phyloP scores from a whole-genome alignment of 2,888 invertebrate species.

The Mimachlamys varia region DNA sequence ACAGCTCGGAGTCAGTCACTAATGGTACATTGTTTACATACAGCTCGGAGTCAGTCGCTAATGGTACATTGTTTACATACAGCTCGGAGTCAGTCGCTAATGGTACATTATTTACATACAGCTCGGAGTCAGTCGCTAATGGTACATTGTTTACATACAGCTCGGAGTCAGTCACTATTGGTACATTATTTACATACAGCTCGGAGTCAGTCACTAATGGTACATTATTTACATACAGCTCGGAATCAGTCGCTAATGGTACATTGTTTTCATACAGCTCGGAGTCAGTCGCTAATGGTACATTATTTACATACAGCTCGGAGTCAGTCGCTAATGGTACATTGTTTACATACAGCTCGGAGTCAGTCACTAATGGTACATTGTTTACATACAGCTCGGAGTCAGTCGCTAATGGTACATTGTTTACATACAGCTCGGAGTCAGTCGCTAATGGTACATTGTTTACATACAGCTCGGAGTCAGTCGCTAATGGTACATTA shows the following conservation, averaged over 20 bases:
- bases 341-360: neutral
- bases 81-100: conserved; percentile 1
- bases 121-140: neutral
- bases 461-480: neutral
- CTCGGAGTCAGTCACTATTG: neutral
- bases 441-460: neutral
- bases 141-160: neutral
- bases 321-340: neutral
- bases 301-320: neutral
- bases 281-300: neutral
- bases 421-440: neutral
- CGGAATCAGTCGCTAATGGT: neutral
- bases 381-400: neutral
- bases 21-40: neutral
- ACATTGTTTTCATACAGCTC: neutral
- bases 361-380: neutral
- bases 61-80: neutral
- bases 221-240: neutral
- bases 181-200: neutral
- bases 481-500: neutral
- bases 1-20: conserved; percentile 13
- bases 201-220: neutral
- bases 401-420: neutral
- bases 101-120: neutral
- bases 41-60: conserved; percentile 2